Conservation (phyloP, 2,113 vertebrate genomes). For the Probosciger aterrimus region DNA sequence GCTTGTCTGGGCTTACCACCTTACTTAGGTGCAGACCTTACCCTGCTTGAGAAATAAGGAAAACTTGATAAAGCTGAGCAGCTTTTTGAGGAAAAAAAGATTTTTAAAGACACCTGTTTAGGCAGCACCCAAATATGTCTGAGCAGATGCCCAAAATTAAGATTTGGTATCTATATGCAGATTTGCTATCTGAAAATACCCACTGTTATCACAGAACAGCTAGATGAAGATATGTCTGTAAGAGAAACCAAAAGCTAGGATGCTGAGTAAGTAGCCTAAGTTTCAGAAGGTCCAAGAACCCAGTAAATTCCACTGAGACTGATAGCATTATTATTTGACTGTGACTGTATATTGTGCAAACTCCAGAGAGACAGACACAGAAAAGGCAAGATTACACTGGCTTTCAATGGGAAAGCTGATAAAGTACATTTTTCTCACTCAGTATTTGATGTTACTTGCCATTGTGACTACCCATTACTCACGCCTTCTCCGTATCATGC, state of each 20-base stretch:
- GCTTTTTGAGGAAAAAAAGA: neutral
- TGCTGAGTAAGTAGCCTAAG: neutral
- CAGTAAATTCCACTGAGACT: neutral
- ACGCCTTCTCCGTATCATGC: neutral
- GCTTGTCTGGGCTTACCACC: neutral
- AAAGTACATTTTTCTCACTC: neutral
- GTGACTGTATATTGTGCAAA: neutral
- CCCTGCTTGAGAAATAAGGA: neutral
- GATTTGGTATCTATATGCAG: neutral
- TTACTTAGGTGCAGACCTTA: neutral
- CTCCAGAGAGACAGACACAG: neutral
- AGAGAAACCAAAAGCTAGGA: neutral
- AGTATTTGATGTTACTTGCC: neutral
- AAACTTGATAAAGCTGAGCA: neutral
- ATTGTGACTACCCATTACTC: neutral
- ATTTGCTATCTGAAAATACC: neutral
- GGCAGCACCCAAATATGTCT: neutral
- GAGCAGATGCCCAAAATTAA: neutral
- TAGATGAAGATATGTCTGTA: fast-evolving
- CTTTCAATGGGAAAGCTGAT: neutral
- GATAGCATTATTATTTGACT: neutral
- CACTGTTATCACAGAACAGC: neutral
- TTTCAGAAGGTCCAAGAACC: neutral
- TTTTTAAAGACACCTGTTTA: neutral
- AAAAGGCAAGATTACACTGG: neutral